Evolutionary conservation across 2,888 invertebrate species (phyloP), one percentile per base, ranked within the genome.

Genomic region (Chloroclysta siterata): DNA sequence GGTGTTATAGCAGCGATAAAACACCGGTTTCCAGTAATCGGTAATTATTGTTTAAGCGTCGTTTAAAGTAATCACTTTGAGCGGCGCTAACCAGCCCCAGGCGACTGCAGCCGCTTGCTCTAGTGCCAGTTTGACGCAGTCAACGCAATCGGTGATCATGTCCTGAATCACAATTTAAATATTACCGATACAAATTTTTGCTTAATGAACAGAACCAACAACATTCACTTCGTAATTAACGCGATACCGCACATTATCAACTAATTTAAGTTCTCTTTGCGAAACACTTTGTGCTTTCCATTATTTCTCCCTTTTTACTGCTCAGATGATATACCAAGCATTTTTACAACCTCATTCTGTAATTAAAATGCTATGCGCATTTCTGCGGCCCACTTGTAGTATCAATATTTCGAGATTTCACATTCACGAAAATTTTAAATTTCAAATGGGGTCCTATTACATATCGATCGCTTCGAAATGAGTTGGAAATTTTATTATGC

Each of bases 21-120:
- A 78, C 77, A 78, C 80, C 81, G 76, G 82, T 84, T 84, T 82
- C 78, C 74, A 77, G 82, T 84, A 82, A 86, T 85, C 85, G 82
- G 80, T 87, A 89, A 90, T 90, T 90, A 89, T 89, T 89, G 89
- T 89, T 87, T 81, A 85, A 87, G 84, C 83, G 84, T 80, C 85
- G 83, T 85, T 89, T 88, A 87, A 87, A 84, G 83, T 89, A 90
- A 90, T 89, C 85, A 80, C 77, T 75, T 72, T 73, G 76, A 82
- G 78, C 78, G 81, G 81, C 78, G 76, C 75, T 79, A 74, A 74
- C 75, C 70, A 73, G 72, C 71, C 72, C 60, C 65, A 65, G 71
- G 73, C 57, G 61, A 59, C 66, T 36, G 53, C 48, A 22, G 53
- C 48, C 53, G 15, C 52, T 60, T 63, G 60, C 58, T 73, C 68